Evolutionary conservation across 30 jellyfish, hydroid and myxozoan species (phyloP), one percentile per base, ranked within the genome.

Genomic region (Cassiopea xamachana): DNA sequence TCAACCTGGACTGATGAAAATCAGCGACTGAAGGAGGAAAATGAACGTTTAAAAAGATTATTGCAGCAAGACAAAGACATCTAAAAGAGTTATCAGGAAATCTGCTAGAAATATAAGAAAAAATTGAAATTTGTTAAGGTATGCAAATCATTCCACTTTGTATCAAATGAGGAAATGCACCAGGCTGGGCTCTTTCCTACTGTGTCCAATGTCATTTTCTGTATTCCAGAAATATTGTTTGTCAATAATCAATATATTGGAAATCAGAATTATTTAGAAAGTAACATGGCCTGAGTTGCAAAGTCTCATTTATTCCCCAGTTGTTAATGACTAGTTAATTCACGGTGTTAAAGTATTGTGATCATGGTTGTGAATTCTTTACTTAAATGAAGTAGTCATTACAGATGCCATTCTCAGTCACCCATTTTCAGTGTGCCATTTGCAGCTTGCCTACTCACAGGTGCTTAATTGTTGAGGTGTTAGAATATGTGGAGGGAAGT

Each of bases 1-100:
- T 70, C 87, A 17, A 81, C 86, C 13, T 92, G 92, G 92, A 85
- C 98, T 43, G 98, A 86, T 61, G 98, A 92, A 51, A 92, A 92
- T 78, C 73, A 50, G 50, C 93, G 80, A 46, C 82, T 92, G 49
- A 85, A 86, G 48, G 98, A 92, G 75, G 98, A 92, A 61, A 92
- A 92, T 77, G 95, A 85, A 84, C 79, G 93, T 17, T 73, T 92
- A 61, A 86, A 82, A 87, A 70, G 80, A 45, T 14, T 78, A 46
- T 45, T 88, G 58, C 95, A 77, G 81, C 88, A 88, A 58, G 95
- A 79, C 44, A 84, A 84, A 73, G 92, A 71, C 17, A 72, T 16
- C 49, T 89, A 79, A 62, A 79, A 43, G 95, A 88, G 16, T 81
- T 89, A 46, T 87, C 89, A 67, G 77, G 78, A 87, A 89, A 79